These are phyloP conservation scores for Laothoe populi DNA, from an alignment of 2,888 invertebrate species.

Conservation along the genomic window DNA sequence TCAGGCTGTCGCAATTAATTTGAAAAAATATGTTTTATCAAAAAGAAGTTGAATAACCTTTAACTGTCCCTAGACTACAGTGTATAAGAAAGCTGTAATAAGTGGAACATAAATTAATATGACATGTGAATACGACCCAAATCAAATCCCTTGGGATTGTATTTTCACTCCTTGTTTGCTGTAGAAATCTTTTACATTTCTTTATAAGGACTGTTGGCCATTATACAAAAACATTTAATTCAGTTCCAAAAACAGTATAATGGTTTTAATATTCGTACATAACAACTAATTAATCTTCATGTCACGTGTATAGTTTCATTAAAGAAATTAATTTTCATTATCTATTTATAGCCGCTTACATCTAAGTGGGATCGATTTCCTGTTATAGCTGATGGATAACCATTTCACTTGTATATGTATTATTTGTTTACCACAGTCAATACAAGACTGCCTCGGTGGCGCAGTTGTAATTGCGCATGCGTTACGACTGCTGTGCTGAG, in stretches of 20 bases:
- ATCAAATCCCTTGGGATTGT: conserved; percentile 18
- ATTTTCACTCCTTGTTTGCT: conserved; percentile 1
- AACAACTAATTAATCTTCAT: neutral
- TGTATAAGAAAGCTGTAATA: conserved; percentile 3
- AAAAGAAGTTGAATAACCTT: neutral
- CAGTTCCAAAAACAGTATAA: too few relatives aligned
- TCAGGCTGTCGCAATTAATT: neutral
- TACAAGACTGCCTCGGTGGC: too few relatives aligned
- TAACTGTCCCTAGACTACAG: neutral
- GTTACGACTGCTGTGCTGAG: too few relatives aligned
- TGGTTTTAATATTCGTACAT: neutral
- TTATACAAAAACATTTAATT: neutral
- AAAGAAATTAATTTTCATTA: too few relatives aligned
- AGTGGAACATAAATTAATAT: neutral
- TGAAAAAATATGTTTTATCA: neutral
- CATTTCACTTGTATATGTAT: too few relatives aligned
- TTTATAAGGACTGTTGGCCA: neutral
- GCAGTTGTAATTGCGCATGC: too few relatives aligned
- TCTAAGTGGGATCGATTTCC: too few relatives aligned
- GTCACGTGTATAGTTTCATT: too few relatives aligned
- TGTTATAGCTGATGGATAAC: too few relatives aligned
- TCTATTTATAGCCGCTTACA: too few relatives aligned
- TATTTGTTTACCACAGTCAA: too few relatives aligned
- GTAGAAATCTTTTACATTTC: conserved; percentile 6
- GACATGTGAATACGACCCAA: neutral